Evolutionary conservation across 2,888 invertebrate genomes (phyloP).

Genomic region (Polyploca ridens): DNA sequence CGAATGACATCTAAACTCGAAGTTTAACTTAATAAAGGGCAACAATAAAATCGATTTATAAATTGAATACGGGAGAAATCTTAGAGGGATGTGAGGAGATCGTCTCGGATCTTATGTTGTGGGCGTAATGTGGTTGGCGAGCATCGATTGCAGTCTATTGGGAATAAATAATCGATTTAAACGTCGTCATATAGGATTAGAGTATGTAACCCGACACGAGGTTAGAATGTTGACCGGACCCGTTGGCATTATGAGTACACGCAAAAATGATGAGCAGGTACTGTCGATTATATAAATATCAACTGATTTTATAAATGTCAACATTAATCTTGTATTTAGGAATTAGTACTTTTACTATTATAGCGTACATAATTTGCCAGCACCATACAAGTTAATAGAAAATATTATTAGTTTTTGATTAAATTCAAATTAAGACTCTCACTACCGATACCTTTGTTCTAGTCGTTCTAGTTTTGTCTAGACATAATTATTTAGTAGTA

Average conservation of each 20-base stretch:
- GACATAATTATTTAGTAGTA: no score
- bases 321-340: no score
- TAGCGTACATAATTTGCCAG: no score
- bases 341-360: background rate
- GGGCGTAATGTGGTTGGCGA: slow-evolving; percentile 68
- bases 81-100: slow-evolving; percentile 55
- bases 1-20: slow-evolving; percentile 37
- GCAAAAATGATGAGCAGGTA: slow-evolving; percentile 68
- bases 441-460: no score
- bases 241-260: slow-evolving; percentile 57
- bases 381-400: no score
- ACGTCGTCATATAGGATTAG: slow-evolving; percentile 53
- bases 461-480: no score
- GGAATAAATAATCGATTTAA: slow-evolving; percentile 76
- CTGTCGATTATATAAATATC: slow-evolving; percentile 31
- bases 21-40: slow-evolving; percentile 47
- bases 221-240: slow-evolving; percentile 57
- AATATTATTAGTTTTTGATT: no score
- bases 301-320: background rate
- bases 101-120: slow-evolving; percentile 43
- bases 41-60: slow-evolving; percentile 46
- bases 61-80: slow-evolving; percentile 56
- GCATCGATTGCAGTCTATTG: slow-evolving; percentile 56
- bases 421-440: no score
- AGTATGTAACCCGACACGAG: slow-evolving; percentile 64